These are phyloP conservation scores for Nomada lathburiana DNA, from an alignment of 2,888 invertebrate genomes.

Conservation along the genomic window DNA sequence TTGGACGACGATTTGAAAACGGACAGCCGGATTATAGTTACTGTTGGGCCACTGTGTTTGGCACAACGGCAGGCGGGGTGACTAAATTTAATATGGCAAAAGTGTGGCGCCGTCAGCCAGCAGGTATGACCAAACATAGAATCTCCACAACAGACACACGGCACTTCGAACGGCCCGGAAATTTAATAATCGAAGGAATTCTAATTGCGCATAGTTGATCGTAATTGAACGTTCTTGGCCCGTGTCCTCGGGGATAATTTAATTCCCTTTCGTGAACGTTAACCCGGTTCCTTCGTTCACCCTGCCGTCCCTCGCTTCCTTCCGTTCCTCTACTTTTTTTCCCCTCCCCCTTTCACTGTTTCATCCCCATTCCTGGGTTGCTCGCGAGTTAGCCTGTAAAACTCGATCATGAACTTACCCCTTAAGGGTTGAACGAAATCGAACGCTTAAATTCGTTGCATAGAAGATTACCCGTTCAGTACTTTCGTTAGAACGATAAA, in stretches of 20 bases:
- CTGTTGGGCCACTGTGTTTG: too few species aligned
- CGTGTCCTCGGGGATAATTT: slow-evolving; percentile 23
- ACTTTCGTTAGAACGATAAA: slow-evolving; percentile 53
- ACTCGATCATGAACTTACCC: slow-evolving; percentile 48
- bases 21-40: too few species aligned
- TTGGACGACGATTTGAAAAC: background rate
- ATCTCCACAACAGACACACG: background rate
- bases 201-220: slow-evolving; percentile 25
- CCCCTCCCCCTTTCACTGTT: background rate
- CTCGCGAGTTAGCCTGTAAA: slow-evolving; percentile 15
- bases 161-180: background rate
- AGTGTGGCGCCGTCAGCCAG: too few species aligned
- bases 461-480: slow-evolving; percentile 54
- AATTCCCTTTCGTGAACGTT: slow-evolving; percentile 36
- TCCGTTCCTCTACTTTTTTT: background rate
- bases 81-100: too few species aligned
- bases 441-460: slow-evolving; percentile 55
- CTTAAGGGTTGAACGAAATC: slow-evolving; percentile 49
- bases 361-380: background rate
- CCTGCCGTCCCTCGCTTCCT: slow-evolving; percentile 23
- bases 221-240: slow-evolving; percentile 27
- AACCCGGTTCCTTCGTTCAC: slow-evolving; percentile 31
- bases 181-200: slow-evolving; percentile 28
- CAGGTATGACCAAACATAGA: background rate
- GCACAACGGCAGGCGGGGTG: too few species aligned